Evolutionary conservation across 2,888 invertebrate species (phyloP).

Genomic region (Tachina grossa): DNA sequence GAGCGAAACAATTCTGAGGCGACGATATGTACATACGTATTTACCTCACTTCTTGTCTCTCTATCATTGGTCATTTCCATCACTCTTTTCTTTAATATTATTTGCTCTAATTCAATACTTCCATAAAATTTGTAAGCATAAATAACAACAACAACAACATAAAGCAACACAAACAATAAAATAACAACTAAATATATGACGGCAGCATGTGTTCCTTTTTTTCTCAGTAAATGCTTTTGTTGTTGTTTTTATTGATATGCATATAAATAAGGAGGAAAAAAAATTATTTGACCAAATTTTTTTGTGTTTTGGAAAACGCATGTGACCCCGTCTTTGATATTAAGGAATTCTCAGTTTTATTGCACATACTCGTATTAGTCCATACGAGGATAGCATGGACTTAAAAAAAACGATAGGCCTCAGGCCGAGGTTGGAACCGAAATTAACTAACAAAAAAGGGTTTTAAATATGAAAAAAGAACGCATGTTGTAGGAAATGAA

Average conservation of each 20-base stretch:
- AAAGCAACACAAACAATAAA: background rate
- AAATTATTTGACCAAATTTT: constrained; percentile 19
- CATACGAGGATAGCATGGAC: constrained; percentile 1
- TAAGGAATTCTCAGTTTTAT: constrained; percentile 3
- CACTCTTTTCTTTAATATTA: background rate
- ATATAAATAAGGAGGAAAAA: constrained; percentile 8
- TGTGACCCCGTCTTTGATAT: constrained; percentile 12
- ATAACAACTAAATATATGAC: background rate
- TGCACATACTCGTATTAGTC: background rate
- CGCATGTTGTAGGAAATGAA: no score
- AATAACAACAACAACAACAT: constrained; percentile 16
- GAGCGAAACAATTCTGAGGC: no score
- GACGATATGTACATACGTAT: background rate
- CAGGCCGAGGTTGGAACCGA: no score
- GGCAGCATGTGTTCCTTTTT: constrained; percentile 21
- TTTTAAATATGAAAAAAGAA: no score
- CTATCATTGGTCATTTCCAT: background rate
- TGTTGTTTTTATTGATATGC: constrained; percentile 27
- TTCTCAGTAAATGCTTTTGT: constrained; percentile 16
- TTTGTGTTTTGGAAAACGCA: constrained; percentile 12
- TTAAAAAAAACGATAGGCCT: no score
- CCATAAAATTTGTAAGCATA: constrained; percentile 10
- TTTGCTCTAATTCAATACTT: constrained; percentile 13
- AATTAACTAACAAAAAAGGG: no score
- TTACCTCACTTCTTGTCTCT: background rate